A percentile compares a stretch with the other conserved stretches of the same genome.
These are phyloP conservation scores for Incurvaria masculella DNA, from an alignment of 2,888 invertebrate species.

Conservation along the genomic window DNA sequence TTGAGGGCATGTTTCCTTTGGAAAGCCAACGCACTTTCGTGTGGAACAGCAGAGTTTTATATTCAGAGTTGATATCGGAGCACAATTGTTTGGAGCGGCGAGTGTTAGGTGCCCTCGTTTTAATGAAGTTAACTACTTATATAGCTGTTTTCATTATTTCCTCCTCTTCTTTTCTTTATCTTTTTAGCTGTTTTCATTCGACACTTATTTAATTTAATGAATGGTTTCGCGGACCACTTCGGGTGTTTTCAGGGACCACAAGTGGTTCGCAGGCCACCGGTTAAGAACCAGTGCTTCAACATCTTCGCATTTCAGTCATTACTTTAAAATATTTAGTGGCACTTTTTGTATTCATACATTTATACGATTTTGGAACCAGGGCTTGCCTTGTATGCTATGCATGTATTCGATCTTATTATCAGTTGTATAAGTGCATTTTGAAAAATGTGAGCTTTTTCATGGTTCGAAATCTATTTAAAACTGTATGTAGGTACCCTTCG, in stretches of 20 bases:
- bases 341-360: too few relatives aligned
- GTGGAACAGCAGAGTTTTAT: slow-evolving; percentile 12
- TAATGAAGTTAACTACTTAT: too few relatives aligned
- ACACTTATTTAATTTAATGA: background rate
- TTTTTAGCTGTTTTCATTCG: slow-evolving; percentile 7
- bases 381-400: slow-evolving; percentile 2
- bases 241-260: too few relatives aligned
- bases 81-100: slow-evolving; percentile 8
- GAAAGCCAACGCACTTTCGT: slow-evolving; percentile 15
- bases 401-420: slow-evolving; percentile 7
- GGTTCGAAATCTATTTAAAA: slow-evolving; percentile 6
- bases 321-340: too few relatives aligned
- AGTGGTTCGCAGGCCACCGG: background rate
- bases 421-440: slow-evolving; percentile 12
- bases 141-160: too few relatives aligned
- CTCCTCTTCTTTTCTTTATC: slow-evolving; percentile 6
- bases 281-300: background rate
- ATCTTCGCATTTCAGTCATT: background rate
- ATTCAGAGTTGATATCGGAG: slow-evolving; percentile 11
- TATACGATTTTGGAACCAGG: too few relatives aligned
- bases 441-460: slow-evolving; percentile 14
- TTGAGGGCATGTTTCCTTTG: slow-evolving; percentile 13
- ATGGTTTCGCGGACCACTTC: too few relatives aligned
- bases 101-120: too few relatives aligned
- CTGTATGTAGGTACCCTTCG: background rate